Conservation (phyloP, 2,888 invertebrate species). For the Trachelus tabidus region DNA sequence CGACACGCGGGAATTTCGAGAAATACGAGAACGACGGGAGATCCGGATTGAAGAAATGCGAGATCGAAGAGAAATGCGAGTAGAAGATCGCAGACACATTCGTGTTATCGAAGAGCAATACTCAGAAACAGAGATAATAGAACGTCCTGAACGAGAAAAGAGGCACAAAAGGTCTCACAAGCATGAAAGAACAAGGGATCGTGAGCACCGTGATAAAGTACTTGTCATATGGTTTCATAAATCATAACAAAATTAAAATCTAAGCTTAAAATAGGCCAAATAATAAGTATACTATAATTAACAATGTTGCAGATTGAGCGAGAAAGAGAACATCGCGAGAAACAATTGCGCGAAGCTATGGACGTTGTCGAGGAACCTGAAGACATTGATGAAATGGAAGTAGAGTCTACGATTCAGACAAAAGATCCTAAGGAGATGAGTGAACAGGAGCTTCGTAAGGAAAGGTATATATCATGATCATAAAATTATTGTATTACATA, state of each 20-base stretch:
- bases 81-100: conserved; percentile 50
- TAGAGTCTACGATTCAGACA: conserved; percentile 50
- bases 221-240: neutral
- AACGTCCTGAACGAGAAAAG: conserved; percentile 51
- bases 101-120: conserved; percentile 53
- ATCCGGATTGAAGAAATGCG: conserved; percentile 55
- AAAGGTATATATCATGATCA: conserved; percentile 66
- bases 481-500: neutral
- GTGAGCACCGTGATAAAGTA: conserved; percentile 53
- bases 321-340: conserved; percentile 56
- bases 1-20: conserved; percentile 33
- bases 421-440: conserved; percentile 63
- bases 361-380: conserved; percentile 60
- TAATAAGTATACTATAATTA: neutral
- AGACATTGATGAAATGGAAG: conserved; percentile 56
- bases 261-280: neutral
- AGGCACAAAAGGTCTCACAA: conserved; percentile 66
- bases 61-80: conserved; percentile 54
- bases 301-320: conserved; percentile 34
- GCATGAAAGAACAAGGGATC: conserved; percentile 71
- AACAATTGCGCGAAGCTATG: conserved; percentile 55
- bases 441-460: conserved; percentile 66
- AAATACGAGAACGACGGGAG: conserved; percentile 52
- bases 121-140: conserved; percentile 47
- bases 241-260: neutral